Conservation (phyloP, 2,113 vertebrate genomes). For the Triplophysa tibetana region DNA sequence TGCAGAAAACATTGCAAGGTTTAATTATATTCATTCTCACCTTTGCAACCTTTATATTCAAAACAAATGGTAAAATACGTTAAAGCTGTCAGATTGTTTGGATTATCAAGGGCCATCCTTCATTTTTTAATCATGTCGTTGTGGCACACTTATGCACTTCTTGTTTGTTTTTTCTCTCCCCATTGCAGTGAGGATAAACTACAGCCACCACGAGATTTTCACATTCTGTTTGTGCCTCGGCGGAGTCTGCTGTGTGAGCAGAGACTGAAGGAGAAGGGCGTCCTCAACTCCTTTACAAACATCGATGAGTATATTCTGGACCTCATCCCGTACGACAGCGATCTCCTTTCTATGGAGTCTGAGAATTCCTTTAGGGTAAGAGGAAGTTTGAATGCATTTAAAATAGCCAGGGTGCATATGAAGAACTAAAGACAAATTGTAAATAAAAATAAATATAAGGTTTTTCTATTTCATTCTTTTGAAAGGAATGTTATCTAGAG, state of each 20-base stretch:
- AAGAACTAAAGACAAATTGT: too few relatives aligned
- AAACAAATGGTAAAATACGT: neutral
- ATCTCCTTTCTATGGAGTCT: constrained; percentile 96
- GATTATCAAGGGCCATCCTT: too few relatives aligned
- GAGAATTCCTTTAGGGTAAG: constrained; percentile 91
- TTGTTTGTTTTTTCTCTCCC: neutral
- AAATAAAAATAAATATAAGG: too few relatives aligned
- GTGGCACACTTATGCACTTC: too few relatives aligned
- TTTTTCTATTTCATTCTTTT: neutral
- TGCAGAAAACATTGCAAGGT: constrained; percentile 91
- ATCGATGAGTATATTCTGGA: constrained; percentile 94
- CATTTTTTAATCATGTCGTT: too few relatives aligned
- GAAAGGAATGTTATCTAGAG: constrained; percentile 94
- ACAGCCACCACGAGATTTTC: constrained; percentile 86
- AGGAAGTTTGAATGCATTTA: neutral
- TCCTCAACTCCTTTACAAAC: constrained; percentile 87
- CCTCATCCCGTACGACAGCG: constrained; percentile 92
- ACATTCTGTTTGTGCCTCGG: constrained; percentile 94
- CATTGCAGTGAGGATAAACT: constrained; percentile 83
- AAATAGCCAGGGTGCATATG: too few relatives aligned
- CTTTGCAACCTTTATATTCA: neutral
- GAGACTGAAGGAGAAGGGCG: constrained; percentile 89
- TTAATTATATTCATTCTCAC: constrained; percentile 13
- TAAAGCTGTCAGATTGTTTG: too few relatives aligned
- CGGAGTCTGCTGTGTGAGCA: constrained; percentile 94